Evolutionary conservation across 2,888 invertebrate genomes (phyloP).

Genomic region (Drosophila eohydei): DNA sequence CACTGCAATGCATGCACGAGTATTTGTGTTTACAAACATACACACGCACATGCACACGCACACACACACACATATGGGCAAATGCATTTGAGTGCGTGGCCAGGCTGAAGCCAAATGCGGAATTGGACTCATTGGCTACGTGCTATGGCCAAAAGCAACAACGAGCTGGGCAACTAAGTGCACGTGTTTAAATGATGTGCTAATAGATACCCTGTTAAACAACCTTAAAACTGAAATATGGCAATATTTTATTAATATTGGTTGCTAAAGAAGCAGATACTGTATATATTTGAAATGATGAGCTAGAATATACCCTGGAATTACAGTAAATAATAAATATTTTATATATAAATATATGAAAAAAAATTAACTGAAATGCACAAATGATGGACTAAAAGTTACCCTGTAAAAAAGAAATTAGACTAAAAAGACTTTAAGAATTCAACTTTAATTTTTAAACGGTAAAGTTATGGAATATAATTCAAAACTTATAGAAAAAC

Average conservation of each 20-base stretch:
- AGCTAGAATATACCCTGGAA: background rate
- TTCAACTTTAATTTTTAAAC: too few relatives aligned
- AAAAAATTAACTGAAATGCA: background rate
- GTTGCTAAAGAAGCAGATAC: background rate
- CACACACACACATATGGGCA: conserved; percentile 10
- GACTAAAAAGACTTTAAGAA: background rate
- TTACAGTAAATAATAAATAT: too few relatives aligned
- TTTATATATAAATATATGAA: background rate
- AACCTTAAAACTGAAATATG: too few relatives aligned
- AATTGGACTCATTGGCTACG: conserved; percentile 60
- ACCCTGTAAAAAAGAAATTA: background rate
- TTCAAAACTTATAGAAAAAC: too few relatives aligned
- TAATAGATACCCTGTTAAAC: conserved; percentile 1
- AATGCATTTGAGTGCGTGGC: conserved; percentile 57
- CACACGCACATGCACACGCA: background rate
- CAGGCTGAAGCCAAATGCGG: conserved; percentile 35
- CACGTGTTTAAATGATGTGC: background rate
- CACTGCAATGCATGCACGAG: conserved; percentile 15
- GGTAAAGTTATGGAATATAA: too few relatives aligned
- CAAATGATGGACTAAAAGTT: background rate
- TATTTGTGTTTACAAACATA: conserved; percentile 6
- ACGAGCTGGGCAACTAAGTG: conserved; percentile 2
- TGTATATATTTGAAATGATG: background rate
- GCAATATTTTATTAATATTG: background rate
- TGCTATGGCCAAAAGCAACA: conserved; percentile 49